Evolutionary conservation across 1,140 invertebrate genomes (phyloP), one percentile per base, ranked within the genome.

Genomic region (Zaprionus ornatus): DNA sequence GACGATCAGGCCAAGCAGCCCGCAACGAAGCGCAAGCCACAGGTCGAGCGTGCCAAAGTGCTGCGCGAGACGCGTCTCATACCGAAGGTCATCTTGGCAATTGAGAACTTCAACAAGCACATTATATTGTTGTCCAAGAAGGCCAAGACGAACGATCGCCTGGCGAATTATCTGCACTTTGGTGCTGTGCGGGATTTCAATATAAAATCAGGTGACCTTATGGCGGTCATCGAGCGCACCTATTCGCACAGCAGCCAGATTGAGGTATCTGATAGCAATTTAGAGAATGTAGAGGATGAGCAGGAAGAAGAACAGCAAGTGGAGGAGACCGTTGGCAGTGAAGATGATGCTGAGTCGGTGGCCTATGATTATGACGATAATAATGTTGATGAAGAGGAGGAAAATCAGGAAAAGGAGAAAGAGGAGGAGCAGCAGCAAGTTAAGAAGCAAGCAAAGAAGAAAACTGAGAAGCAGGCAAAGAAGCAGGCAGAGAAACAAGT

Each of bases 51-150:
- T 17, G 94, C 93, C n/a, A 95, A 95, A 92, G 93, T 95, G 45
- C 84, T 95, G 9, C 93, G 93, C 45, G 94, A 95, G 86, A 94
- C 94, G 0, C 94, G 94, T 77, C 77, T 92, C 4, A 95, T 95
- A 77, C 95, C 95, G 3, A 94, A 94, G 67, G 93, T 95, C 0
- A 91, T 95, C 60, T 93, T 93, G 72, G 94, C 94, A 73, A 94
- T 95, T 13, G 95, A 95, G 91, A 93, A 94, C 72, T 95, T 95
- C 62, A 32, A 32, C 29, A 32, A 32, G 29, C 29, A 32, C 29
- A 87, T 95, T 37, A 93, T 95, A 25, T 66, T 94, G 10, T 86
- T 95, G 32, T 93, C 93, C 3, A 95, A 95, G 54, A 95, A 95
- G 80, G 94, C 94, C 12, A 95, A 95, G 79, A 94, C 94, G 3